Percentiles rank a stretch among this genome's conserved stretches.
Conservation (phyloP, 2,888 invertebrate genomes). For the Eristalis pertinax region DNA sequence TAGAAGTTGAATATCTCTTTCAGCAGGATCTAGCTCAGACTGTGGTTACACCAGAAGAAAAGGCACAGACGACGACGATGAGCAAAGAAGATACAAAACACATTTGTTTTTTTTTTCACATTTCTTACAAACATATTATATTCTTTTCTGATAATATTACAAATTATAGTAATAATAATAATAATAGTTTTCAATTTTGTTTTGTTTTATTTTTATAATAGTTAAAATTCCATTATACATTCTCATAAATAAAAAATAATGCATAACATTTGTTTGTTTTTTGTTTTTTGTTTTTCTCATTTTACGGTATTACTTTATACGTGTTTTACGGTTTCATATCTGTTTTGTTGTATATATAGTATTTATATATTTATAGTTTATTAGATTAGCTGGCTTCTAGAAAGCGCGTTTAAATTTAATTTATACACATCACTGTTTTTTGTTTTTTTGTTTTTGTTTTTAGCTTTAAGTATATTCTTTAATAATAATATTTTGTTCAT, state of each 20-base stretch:
- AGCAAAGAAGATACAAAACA: conserved; percentile 4
- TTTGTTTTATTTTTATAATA: conserved; percentile 53
- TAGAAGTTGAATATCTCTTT: no score
- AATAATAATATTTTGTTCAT: conserved; percentile 72
- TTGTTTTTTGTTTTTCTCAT: conserved; percentile 24
- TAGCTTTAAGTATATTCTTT: conserved; percentile 62
- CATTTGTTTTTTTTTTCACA: conserved; percentile 37
- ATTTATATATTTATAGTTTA: conserved; percentile 58
- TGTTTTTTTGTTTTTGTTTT: conserved; percentile 36
- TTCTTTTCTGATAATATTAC: conserved; percentile 67
- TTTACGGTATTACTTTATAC: conserved; percentile 55
- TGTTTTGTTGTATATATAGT: conserved; percentile 59
- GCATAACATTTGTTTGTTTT: conserved; percentile 54
- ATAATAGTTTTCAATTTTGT: conserved; percentile 67
- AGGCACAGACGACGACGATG: neutral
- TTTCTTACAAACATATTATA: conserved; percentile 74
- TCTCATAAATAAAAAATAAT: conserved; percentile 70
- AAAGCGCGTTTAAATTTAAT: conserved; percentile 69
- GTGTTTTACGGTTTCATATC: conserved; percentile 51
- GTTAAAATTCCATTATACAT: conserved; percentile 65
- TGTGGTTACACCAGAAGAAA: no score
- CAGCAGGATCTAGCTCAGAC: no score
- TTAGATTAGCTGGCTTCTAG: conserved; percentile 70
- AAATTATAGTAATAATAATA: conserved; percentile 63
- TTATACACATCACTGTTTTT: conserved; percentile 69